These are phyloP conservation scores for Eleutherodactylus coqui DNA, from an alignment of 2,797 vertebrate genomes.

Conservation along the genomic window DNA sequence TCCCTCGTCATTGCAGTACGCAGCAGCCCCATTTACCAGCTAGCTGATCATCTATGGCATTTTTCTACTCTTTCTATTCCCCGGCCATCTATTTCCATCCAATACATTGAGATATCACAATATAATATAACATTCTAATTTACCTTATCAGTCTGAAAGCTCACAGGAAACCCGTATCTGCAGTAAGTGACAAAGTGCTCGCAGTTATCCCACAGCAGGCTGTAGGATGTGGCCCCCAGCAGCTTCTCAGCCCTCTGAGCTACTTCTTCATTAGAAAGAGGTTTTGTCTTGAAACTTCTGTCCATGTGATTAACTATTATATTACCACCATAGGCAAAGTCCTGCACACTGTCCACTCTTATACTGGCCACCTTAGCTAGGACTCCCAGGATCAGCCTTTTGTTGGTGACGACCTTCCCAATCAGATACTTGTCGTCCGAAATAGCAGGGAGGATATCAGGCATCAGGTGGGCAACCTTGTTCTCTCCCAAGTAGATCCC, in stretches of 20 bases:
- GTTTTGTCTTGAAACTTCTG: constrained; percentile 78
- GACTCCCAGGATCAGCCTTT: constrained; percentile 89
- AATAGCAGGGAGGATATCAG: constrained; percentile 89
- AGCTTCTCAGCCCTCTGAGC: constrained; percentile 87
- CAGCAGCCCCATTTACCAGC: too few relatives aligned
- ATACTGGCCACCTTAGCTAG: constrained; percentile 86
- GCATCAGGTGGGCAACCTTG: constrained; percentile 95
- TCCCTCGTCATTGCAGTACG: neutral
- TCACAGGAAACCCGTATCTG: constrained; percentile 88
- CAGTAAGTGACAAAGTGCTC: constrained; percentile 98
- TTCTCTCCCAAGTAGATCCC: constrained; percentile 94
- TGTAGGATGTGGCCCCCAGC: constrained; percentile 87
- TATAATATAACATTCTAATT: neutral
- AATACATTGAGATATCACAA: neutral
- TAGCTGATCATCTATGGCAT: neutral
- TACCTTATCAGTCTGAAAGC: constrained; percentile 96
- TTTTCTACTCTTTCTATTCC: neutral
- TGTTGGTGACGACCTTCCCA: constrained; percentile 89
- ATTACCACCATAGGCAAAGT: constrained; percentile 90
- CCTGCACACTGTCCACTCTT: constrained; percentile 89
- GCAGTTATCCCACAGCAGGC: constrained; percentile 97
- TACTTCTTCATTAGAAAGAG: constrained; percentile 85
- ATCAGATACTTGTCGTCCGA: constrained; percentile 77
- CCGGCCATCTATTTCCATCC: neutral
- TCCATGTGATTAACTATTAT: constrained; percentile 93